Base-by-base conservation (phyloP, 2,797 vertebrate genomes). In the Aulostomus chinensis region DNA sequence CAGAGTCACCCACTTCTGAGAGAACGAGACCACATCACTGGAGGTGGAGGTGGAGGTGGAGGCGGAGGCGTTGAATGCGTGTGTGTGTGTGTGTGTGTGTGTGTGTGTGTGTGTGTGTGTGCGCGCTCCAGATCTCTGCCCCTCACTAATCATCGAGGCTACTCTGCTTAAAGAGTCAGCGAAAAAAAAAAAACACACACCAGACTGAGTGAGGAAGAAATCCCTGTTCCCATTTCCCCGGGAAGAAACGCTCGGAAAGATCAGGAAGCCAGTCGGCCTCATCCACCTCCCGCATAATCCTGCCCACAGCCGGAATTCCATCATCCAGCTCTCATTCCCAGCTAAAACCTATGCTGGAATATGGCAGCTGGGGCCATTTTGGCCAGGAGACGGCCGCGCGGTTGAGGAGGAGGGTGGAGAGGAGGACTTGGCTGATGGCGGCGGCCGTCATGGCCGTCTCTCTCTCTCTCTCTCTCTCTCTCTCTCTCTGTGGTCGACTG, bases 221-320 rank as follows among this genome's bases (percentile, higher is more conserved):
- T 76, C 83, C 76, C 74, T n/a, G 58, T 50, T 71, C 69, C 73
- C 68, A 46, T 75, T 80, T 73, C 73, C 52, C 63, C 22, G 34
- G 46, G 69, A 76, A 78, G 61, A 77, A 68, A 11, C 33, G 41
- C 54, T 70, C 66, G 64, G 69, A 74, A 73, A 83, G 74, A 83
- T 82, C 80, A 78, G 80, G 80, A 60, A 71, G 60, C 56, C 81
- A 35, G 53, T 60, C 73, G 63, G 65, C 72, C 67, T 85, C 80
- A 54, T 78, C 73, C 79, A 70, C 76, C 73, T 66, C 58, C 35
- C 31, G 58, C 68, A 20, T 77, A 76, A 81, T 78, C 74, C 76
- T 32, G 67, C 79, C 80, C 69, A 69, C 66, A 72, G 84, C 61
- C 58, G 20, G 76, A 81, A 86, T 87, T 85, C 76, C 80, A 73